These are phyloP conservation scores for Palaemon carinicauda DNA, from an alignment of 1,140 invertebrate genomes.

Conservation along the genomic window DNA sequence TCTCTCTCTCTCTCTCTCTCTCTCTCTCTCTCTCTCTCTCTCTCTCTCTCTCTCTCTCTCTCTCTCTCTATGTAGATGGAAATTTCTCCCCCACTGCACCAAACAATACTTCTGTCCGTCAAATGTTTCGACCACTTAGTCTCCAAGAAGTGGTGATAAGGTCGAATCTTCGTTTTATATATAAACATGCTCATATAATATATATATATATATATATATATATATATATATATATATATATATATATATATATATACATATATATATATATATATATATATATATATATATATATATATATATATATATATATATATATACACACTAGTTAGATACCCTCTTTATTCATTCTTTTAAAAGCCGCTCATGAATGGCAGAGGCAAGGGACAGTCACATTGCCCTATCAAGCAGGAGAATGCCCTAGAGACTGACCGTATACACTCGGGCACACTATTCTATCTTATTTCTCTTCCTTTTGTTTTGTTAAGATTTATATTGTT, in stretches of 20 bases:
- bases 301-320: not conserved
- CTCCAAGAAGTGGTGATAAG: not conserved
- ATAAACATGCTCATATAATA: too few relatives aligned
- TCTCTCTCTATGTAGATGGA: too few relatives aligned
- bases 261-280: not conserved
- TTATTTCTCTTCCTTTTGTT: too few relatives aligned
- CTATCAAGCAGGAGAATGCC: too few relatives aligned
- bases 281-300: not conserved
- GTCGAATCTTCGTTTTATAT: not conserved
- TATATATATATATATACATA: not conserved
- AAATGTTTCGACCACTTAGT: not conserved
- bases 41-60: too few relatives aligned
- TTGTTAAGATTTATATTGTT: too few relatives aligned
- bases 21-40: not conserved
- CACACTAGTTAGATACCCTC: too few relatives aligned
- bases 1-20: not conserved
- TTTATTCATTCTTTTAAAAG: too few relatives aligned
- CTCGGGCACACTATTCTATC: too few relatives aligned
- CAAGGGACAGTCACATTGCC: too few relatives aligned
- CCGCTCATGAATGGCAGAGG: too few relatives aligned
- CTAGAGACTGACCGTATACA: too few relatives aligned
- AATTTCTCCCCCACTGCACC: not conserved
- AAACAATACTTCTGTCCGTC: conserved; percentile 41
- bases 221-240: not conserved
- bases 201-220: not conserved